Conservation (phyloP, 2,888 invertebrate species). For the Papilio elwesi region DNA sequence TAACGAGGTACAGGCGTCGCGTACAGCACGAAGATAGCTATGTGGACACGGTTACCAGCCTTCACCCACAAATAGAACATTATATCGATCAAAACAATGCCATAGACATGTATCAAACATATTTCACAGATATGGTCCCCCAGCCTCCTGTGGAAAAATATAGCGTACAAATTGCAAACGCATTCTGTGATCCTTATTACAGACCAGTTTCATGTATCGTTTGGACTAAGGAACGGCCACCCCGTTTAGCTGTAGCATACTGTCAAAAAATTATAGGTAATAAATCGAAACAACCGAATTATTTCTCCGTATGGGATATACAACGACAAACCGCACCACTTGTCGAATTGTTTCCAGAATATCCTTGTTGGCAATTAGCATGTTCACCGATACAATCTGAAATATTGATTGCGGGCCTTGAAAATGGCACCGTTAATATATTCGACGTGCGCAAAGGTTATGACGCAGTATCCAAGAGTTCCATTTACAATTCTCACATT, state of each 20-base stretch:
- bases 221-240: constrained; percentile 88
- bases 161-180: constrained; percentile 85
- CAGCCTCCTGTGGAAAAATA: constrained; percentile 83
- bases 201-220: constrained; percentile 84
- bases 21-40: constrained; percentile 91
- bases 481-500: constrained; percentile 70
- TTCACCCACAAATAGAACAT: constrained; percentile 85
- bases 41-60: constrained; percentile 84
- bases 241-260: constrained; percentile 87
- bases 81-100: constrained; percentile 91
- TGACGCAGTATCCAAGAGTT: constrained; percentile 89
- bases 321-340: constrained; percentile 73
- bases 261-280: constrained; percentile 62
- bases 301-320: constrained; percentile 88
- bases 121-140: constrained; percentile 84
- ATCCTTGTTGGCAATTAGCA: constrained; percentile 71
- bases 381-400: constrained; percentile 67
- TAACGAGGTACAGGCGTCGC: constrained; percentile 89
- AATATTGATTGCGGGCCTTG: constrained; percentile 66
- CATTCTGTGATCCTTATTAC: constrained; percentile 86
- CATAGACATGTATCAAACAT: constrained; percentile 91
- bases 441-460: constrained; percentile 92
- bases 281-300: constrained; percentile 59
- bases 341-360: constrained; percentile 57
- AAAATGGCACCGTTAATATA: constrained; percentile 68